Conservation (phyloP, 2,797 vertebrate species). For the Erithacus rubecula region DNA sequence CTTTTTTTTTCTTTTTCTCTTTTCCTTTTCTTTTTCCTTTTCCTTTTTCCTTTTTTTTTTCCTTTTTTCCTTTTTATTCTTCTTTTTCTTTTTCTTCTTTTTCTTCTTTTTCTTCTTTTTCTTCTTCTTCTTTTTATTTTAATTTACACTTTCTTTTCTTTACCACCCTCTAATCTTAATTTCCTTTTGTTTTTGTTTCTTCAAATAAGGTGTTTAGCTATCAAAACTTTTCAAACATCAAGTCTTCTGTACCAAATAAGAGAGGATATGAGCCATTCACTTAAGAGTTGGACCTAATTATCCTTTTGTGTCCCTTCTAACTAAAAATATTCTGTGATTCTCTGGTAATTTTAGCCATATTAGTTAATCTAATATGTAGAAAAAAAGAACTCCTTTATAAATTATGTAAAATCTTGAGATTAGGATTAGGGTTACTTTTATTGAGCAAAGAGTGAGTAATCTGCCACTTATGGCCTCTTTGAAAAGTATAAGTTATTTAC, state of each 20-base stretch:
- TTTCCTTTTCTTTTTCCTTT: no score
- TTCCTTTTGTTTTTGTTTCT: background rate
- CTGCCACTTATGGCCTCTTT: background rate
- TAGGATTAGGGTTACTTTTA: background rate
- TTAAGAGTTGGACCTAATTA: background rate
- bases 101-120: no score
- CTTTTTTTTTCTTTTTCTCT: no score
- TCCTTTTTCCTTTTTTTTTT: no score
- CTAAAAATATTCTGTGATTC: background rate
- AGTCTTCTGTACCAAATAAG: background rate
- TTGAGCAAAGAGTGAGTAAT: background rate
- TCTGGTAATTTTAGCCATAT: background rate
- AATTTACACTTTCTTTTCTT: background rate
- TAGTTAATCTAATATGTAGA: background rate
- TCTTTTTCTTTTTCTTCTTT: no score
- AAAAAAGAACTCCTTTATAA: background rate
- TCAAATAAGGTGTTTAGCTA: rapidly evolving
- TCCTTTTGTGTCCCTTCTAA: background rate
- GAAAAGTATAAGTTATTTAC: background rate
- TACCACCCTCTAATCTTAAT: background rate
- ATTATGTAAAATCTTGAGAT: background rate
- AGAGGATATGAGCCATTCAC: background rate
- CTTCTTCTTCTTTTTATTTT: background rate
- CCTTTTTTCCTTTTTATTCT: no score
- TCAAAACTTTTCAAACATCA: background rate